Evolutionary conservation across 2,113 vertebrate genomes (phyloP).

Genomic region (Entomyzon cyanotis): DNA sequence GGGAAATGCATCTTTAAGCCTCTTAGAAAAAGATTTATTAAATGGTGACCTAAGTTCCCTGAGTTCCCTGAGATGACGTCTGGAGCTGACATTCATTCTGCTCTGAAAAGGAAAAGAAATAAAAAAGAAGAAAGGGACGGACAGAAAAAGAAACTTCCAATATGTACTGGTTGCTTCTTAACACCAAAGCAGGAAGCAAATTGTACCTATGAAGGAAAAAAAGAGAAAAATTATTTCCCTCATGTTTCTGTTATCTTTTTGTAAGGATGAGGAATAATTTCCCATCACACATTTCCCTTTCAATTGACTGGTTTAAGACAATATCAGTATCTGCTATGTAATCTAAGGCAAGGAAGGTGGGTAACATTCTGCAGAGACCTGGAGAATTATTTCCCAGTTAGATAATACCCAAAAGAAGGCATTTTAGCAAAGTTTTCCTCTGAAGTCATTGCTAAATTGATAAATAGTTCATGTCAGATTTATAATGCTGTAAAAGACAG

Average conservation of each 20-base stretch:
- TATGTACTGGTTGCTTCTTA: neutral
- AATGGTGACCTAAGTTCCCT: neutral
- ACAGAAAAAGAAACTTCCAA: neutral
- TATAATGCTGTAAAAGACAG: conserved; percentile 42
- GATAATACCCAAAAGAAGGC: conserved; percentile 31
- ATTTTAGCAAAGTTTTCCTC: conserved; percentile 44
- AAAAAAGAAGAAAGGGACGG: neutral
- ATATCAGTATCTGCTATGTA: conserved; percentile 13
- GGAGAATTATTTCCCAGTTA: conserved; percentile 42
- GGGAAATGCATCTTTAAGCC: neutral
- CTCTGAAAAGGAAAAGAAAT: neutral
- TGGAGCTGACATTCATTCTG: neutral
- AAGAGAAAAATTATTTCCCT: neutral
- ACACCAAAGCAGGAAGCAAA: neutral
- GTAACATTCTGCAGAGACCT: conserved; percentile 20
- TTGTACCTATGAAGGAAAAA: neutral
- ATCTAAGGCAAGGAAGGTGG: neutral
- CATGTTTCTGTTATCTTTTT: neutral
- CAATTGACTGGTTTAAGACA: neutral
- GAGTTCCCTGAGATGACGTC: neutral
- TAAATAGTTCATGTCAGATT: conserved; percentile 60
- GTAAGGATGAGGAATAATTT: conserved; percentile 18
- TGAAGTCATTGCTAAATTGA: conserved; percentile 51
- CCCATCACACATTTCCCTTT: neutral
- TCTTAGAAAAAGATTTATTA: neutral